Conservation (phyloP, 1,140 invertebrate species). For the Zelostemma sp. region DNA sequence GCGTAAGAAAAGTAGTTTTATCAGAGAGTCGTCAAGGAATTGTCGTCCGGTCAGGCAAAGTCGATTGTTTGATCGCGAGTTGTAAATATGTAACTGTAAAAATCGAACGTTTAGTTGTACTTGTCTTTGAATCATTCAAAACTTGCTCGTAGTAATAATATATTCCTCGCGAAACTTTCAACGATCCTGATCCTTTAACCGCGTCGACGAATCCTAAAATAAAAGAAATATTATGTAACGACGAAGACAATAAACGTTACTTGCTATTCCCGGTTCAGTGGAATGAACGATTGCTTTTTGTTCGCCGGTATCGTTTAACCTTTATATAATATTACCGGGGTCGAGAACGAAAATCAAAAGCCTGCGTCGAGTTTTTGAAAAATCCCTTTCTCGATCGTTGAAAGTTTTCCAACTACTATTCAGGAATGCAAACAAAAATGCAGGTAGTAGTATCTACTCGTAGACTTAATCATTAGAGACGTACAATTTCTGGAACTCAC, state of each 20-base stretch:
- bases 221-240: constrained; percentile 24
- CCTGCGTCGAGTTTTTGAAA: neutral
- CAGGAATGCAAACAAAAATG: constrained; percentile 29
- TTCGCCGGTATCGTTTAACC: too few species aligned
- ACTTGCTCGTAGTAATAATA: constrained; percentile 35
- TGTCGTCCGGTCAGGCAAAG: constrained; percentile 27
- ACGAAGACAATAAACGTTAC: constrained; percentile 18
- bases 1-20: constrained; percentile 36
- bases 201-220: constrained; percentile 4
- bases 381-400: constrained; percentile 17
- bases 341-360: neutral
- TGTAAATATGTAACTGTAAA: constrained; percentile 49
- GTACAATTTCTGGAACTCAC: constrained; percentile 32
- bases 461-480: constrained; percentile 37
- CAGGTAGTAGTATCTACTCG: constrained; percentile 27
- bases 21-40: constrained; percentile 44
- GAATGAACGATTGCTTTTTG: too few species aligned
- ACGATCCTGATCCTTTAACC: constrained; percentile 4
- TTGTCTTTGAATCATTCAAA: constrained; percentile 42
- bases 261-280: too few species aligned
- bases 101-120: constrained; percentile 42
- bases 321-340: neutral
- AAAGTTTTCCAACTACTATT: constrained; percentile 23
- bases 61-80: constrained; percentile 30
- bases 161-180: constrained; percentile 25